Percentiles rank a stretch among this genome's conserved stretches.
These are phyloP conservation scores for Nyctereutes procyonoides DNA, from an alignment of 2,113 vertebrate species.

Conservation along the genomic window DNA sequence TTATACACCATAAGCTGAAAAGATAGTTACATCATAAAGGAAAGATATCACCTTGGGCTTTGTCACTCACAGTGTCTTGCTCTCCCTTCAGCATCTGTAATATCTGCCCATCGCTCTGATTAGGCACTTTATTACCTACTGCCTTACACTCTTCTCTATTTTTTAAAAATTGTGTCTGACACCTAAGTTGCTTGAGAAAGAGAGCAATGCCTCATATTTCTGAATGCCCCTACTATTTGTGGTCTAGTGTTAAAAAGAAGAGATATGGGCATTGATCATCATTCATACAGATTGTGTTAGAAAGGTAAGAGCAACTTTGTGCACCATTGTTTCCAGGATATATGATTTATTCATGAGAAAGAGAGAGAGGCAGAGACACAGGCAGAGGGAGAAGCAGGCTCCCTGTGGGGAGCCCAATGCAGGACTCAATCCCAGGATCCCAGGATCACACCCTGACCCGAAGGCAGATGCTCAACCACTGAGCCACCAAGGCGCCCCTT, in stretches of 20 bases:
- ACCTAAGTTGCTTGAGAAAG: neutral
- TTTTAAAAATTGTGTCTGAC: neutral
- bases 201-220: constrained; percentile 15
- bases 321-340: neutral
- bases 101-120: neutral
- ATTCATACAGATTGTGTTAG: neutral
- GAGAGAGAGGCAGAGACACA: too few relatives aligned
- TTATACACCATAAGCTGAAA: neutral
- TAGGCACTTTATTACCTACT: neutral
- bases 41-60: neutral
- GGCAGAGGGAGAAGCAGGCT: too few relatives aligned
- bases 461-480: too few relatives aligned
- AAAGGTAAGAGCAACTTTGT: neutral
- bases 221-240: neutral
- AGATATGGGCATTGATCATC: neutral
- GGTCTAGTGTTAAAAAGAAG: neutral
- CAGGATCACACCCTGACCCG: too few relatives aligned
- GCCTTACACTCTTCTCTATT: neutral
- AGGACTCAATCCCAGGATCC: too few relatives aligned
- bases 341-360: neutral
- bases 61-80: neutral
- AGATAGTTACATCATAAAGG: neutral
- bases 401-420: too few relatives aligned
- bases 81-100: neutral
- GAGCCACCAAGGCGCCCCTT: too few relatives aligned